phyloP scores from a whole-genome alignment of 1,140 invertebrate genomes.

The Drosophila mauritiana region DNA sequence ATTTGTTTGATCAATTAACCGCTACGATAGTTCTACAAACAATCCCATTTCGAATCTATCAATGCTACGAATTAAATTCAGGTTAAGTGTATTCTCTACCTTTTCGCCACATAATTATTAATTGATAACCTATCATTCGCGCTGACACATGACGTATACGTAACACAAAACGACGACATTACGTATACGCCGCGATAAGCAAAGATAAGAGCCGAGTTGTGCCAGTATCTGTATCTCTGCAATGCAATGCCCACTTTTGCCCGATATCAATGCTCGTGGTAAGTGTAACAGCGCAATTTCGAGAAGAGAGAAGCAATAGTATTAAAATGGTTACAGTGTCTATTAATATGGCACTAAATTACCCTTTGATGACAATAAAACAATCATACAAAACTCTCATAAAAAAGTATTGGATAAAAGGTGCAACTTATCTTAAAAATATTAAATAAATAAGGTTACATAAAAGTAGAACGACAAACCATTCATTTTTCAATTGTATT shows the following conservation, averaged over 20 bases:
- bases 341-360: conserved; percentile 30
- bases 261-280: conserved; percentile 17
- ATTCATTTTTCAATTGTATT: too few species aligned
- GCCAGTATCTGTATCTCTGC: conserved; percentile 23
- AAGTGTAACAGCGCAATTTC: conserved; percentile 45
- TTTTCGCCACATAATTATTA: conserved; percentile 27
- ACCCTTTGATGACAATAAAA: conserved; percentile 20
- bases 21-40: conserved; percentile 13
- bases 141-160: conserved; percentile 61
- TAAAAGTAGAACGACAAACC: too few species aligned
- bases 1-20: conserved; percentile 7
- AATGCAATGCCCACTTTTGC: conserved; percentile 23
- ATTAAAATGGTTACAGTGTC: conserved; percentile 23
- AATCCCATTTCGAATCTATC: background rate
- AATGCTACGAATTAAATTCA: conserved; percentile 11
- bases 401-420: background rate
- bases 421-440: background rate
- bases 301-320: conserved; percentile 1
- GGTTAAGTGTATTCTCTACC: conserved; percentile 36
- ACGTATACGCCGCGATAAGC: conserved; percentile 70
- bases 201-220: conserved; percentile 21
- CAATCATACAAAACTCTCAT: background rate
- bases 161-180: conserved; percentile 53
- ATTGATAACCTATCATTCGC: conserved; percentile 26
- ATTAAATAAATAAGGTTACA: background rate